Base-by-base conservation (phyloP, 2,113 vertebrate genomes). In the Morone chrysops region DNA sequence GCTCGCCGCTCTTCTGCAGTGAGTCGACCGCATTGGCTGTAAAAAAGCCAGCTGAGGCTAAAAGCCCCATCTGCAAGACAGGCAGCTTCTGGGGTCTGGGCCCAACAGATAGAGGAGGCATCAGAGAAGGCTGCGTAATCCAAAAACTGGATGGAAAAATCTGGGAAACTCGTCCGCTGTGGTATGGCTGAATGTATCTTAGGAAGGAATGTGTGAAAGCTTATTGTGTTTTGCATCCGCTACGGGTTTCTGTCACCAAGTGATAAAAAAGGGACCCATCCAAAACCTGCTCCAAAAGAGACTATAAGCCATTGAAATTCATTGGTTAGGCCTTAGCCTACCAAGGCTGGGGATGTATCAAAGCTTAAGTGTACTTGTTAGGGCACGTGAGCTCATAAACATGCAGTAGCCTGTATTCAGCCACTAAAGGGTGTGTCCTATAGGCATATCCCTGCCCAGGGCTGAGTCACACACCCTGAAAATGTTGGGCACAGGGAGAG, bases 321-420 rank as follows among this genome's bases (percentile, higher is more conserved):
- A 76, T 16, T 41, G 43, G 40, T 69, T 59, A 12, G 25, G 69
- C 25, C 36, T 62, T 2, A 56, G 57, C 2, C 22, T 56, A 22
- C n/a, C 5, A 1, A 13, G 51, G 16, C 18, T 70, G 17, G 41
- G 31, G 60, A 78, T 83, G 62, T 68, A 81, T 82, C 57, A 86
- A 68, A 70, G 75, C 36, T 25, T 57, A 8, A 50, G 70, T 6
- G 57, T 38, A 14, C 91, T 78, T 88, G 92, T 90, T 53, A 38
- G 54, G 82, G 67, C 91, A 50, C 66, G 90, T 51, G 60, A 66
- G 84, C 63, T 71, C 18, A 31, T 77, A 83, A 89, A 78, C 92
- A 20, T 82, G 89, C 78, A 68, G 77, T 17, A 82, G 88, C 88
- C 78, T 92, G 93, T 38, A 40, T 50, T 76, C 53, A 84, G 79